Evolutionary conservation across 1,140 invertebrate genomes (phyloP), one percentile per base, ranked within the genome.

Genomic region (Bombus cullumanus): DNA sequence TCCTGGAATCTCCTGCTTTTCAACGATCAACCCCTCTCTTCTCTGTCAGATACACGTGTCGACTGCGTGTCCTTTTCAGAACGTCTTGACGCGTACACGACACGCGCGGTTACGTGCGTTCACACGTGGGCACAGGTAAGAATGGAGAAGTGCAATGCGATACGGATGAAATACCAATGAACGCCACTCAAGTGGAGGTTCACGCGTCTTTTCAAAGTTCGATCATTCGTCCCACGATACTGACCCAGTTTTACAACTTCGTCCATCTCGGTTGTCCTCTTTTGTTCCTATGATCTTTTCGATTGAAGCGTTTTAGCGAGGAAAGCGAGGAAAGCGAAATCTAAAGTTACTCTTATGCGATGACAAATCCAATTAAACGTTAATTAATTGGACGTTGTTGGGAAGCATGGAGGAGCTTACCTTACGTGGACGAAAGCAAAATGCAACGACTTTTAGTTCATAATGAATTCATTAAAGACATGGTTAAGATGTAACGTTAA

Each of bases 11-110:
- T 81, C 41, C 53, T 64, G 87, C 47, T 64, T 89, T 81, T 86
- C 88, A 81, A 83, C 88, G 72, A 76, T 73, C 81, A 43, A 73
- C 59, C 77, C 71, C 53, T 59, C 39, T 76, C 41, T 6, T 22
- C 71, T 71, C 64, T 76, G 81, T 89, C 85, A 81, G 74, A 74
- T 81, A 84, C 89, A 90, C 85, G 77, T 81, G 88, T 89, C 77
- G 64, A 22, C 71, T 41, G 62, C 53, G 64, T 39, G 72, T 83
- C 73, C 79, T 82, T 82, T 75, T 75, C 79, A 74, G 79, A 59
- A 75, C 84, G 53, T 75, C 84, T 81, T 75, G 71, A 85, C 77
- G 78, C 77, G 37, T 28, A 62, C 66, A 22, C 66, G 66, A 80
- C 64, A 62, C 68, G 22, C 75, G 75, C 37, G 28, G 77, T 64